Percentiles rank a stretch among this genome's conserved stretches.
Evolutionary conservation across 2,113 vertebrate genomes (phyloP).

Genomic region (Euleptes europaea): DNA sequence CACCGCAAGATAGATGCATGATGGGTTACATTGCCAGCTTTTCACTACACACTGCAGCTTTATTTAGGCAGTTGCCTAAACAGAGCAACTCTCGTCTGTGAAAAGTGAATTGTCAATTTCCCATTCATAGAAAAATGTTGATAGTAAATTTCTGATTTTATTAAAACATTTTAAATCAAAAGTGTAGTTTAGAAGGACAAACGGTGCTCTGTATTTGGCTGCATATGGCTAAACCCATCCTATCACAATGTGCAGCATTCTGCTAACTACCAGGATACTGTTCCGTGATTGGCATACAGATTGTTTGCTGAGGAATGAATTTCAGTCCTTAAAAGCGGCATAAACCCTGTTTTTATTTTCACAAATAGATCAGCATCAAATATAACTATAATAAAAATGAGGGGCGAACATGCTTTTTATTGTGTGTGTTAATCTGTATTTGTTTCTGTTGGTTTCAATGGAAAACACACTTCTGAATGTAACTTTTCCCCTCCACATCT

Average conservation of each 20-base stretch:
- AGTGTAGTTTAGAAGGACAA: not conserved
- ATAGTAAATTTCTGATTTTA: constrained; percentile 32
- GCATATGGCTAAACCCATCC: not conserved
- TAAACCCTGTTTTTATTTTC: not conserved
- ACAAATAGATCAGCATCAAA: not conserved
- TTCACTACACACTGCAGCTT: not conserved
- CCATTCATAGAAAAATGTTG: constrained; percentile 27
- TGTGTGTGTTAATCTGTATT: no score
- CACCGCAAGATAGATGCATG: not conserved
- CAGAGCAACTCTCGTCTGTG: not conserved
- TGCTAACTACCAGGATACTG: not conserved
- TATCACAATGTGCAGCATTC: not conserved
- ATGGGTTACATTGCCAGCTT: not conserved
- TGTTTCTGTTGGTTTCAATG: no score
- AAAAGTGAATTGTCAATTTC: not conserved
- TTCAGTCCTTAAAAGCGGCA: not conserved
- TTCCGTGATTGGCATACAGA: constrained; percentile 19
- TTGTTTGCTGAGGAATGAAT: not conserved
- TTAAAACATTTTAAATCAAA: constrained; percentile 11
- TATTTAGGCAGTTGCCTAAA: not conserved
- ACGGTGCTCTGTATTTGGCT: constrained; percentile 1
- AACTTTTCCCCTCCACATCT: no score
- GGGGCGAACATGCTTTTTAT: no score
- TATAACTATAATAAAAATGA: not conserved
- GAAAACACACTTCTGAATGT: no score